Base-by-base conservation (phyloP, 2,888 invertebrate genomes). In the Alentia gelatinosa region DNA sequence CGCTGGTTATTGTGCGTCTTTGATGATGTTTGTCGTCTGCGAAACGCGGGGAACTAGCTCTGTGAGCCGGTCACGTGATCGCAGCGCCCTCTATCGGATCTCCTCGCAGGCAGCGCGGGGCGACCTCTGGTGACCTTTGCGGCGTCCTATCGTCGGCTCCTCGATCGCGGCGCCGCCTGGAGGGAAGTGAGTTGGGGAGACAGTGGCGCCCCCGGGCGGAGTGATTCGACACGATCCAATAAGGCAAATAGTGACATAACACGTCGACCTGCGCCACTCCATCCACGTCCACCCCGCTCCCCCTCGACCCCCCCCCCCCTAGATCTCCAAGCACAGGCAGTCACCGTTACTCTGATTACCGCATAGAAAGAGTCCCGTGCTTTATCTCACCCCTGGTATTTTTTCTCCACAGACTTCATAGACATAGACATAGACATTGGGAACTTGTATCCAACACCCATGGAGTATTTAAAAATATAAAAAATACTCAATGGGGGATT, bases 1-100 rank as follows among this genome's bases (percentile, higher is more conserved):
- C n/a, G 15, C 4, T 4, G 63, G 63, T 63, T 63, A 63, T 63
- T 63, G 63, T 63, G 15, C 15, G 9, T 63, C n/a, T 63, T 63
- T 63, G 63, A 63, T 63, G 63, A 63, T 63, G 63, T 63, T 63
- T 63, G 63, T 63, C 63, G n/a, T 63, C 83, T 83, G 9, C 23
- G 83, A 33, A n/a, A 39, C 83, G 83, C 33, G 12, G 83, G 39
- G 12, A 83, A n/a, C 15, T 83, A 19, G 83, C 83, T 9, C 26
- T 37, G 39, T 9, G 39, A n/a, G 4, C 30, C 15, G 30, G 83
- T 12, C 63, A n/a, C 63, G 47, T 42, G 47, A 42, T 42, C 47
- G n/a, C 63, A 12, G 19, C 63, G 63, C 63, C 63, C 7, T n/a
- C 63, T 63, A 63, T 9, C 63, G 63, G 9, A 63, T 63, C 63